These are phyloP conservation scores for Drosophila subsilvestris DNA, from an alignment of 2,888 invertebrate genomes.

Conservation along the genomic window DNA sequence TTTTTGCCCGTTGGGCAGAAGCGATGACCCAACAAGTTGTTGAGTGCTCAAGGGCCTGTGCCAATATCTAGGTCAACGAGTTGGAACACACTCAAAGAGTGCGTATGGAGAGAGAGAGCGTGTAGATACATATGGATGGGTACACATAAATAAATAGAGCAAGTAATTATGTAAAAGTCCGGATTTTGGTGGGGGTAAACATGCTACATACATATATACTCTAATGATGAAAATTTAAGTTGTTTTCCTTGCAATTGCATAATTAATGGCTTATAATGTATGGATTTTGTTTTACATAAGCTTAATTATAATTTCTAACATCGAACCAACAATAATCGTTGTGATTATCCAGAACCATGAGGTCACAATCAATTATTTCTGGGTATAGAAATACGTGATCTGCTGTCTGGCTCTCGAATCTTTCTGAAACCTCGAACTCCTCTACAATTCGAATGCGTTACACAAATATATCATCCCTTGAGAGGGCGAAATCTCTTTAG, in stretches of 20 bases:
- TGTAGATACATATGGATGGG: too few species aligned
- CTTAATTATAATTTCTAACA: not conserved
- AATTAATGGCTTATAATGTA: not conserved
- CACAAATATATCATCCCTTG: too few species aligned
- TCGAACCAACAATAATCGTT: not conserved
- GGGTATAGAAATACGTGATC: too few species aligned
- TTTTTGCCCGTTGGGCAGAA: conserved; percentile 35
- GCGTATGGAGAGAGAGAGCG: not conserved
- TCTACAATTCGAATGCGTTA: not conserved
- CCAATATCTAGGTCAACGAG: conserved; percentile 44
- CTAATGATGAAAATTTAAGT: not conserved
- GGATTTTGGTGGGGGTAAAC: not conserved
- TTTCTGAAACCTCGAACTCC: too few species aligned
- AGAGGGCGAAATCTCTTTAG: not conserved
- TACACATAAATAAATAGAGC: not conserved
- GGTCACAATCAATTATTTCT: too few species aligned
- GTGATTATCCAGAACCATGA: not conserved
- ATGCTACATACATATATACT: not conserved
- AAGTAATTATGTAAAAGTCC: not conserved
- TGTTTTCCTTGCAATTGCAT: not conserved
- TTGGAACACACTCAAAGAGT: conserved; percentile 8
- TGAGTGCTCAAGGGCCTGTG: conserved; percentile 33
- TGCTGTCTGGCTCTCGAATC: too few species aligned
- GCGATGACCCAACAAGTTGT: conserved; percentile 49
- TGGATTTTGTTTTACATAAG: not conserved